These are phyloP conservation scores for Zonotrichia leucophrys DNA, from an alignment of 2,113 vertebrate genomes.

Conservation along the genomic window DNA sequence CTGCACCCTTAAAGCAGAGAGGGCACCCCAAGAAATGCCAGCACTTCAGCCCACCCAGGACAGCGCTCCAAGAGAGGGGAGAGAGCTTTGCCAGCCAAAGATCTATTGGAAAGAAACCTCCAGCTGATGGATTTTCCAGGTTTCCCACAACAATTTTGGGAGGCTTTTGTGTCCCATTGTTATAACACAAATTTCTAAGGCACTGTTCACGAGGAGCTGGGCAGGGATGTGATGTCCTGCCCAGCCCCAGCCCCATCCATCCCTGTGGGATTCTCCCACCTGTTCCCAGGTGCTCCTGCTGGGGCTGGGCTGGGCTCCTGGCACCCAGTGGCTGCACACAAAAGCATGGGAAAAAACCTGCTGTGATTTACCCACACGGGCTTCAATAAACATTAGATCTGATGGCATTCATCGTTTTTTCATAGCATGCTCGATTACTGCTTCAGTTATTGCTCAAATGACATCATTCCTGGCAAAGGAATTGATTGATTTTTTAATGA, in stretches of 20 bases:
- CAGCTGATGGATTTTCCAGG: not conserved
- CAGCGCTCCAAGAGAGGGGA: not conserved
- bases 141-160: not conserved
- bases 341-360: constrained; percentile 18
- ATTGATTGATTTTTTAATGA: constrained; percentile 63
- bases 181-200: not conserved
- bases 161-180: not conserved
- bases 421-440: constrained; percentile 50
- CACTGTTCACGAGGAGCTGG: not conserved
- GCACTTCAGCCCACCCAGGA: not conserved
- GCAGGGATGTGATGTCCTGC: not conserved
- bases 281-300: not conserved
- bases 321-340: not conserved
- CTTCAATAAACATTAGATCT: constrained; percentile 69
- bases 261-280: not conserved
- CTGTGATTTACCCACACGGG: constrained; percentile 38
- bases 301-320: not conserved
- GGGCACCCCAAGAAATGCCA: not conserved
- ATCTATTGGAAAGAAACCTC: not conserved
- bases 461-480: constrained; percentile 41
- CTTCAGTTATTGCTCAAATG: constrained; percentile 51
- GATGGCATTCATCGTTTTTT: constrained; percentile 63
- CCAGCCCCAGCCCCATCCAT: not conserved
- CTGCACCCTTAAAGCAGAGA: not conserved
- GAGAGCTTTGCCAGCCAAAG: not conserved